phyloP scores from a whole-genome alignment of 2,113 vertebrate species.

The Myxocyprinus asiaticus region DNA sequence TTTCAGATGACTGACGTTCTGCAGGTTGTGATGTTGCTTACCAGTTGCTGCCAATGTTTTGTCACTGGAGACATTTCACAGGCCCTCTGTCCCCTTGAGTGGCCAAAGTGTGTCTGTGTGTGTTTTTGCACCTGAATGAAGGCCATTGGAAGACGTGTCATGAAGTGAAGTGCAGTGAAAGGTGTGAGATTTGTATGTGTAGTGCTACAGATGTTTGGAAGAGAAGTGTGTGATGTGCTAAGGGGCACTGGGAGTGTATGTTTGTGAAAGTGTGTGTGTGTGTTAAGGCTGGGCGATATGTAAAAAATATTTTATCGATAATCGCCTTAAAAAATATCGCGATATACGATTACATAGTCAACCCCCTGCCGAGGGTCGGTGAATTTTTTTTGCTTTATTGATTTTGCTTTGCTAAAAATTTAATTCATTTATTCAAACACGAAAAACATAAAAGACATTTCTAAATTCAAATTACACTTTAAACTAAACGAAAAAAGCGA shows the following conservation, averaged over 20 bases:
- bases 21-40: not conserved
- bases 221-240: conserved; percentile 27
- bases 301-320: too few relatives aligned
- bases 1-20: not conserved
- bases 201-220: conserved; percentile 26
- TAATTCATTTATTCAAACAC: too few relatives aligned
- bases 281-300: not conserved
- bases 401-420: too few relatives aligned
- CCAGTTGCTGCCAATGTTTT: not conserved
- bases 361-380: too few relatives aligned
- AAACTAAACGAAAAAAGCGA: too few relatives aligned
- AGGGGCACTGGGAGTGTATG: conserved; percentile 17
- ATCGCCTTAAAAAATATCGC: too few relatives aligned
- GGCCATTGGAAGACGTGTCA: conserved; percentile 11
- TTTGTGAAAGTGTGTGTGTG: not conserved
- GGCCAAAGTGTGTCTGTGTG: conserved; percentile 18
- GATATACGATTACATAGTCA: too few relatives aligned
- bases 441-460: too few relatives aligned
- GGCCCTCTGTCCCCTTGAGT: not conserved
- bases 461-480: too few relatives aligned
- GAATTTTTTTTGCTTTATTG: too few relatives aligned
- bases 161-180: conserved; percentile 20
- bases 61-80: not conserved
- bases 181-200: conserved; percentile 27
- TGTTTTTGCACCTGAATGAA: conserved; percentile 17